Base-by-base conservation (phyloP, 2,888 invertebrate species). In the Trilocha varians region DNA sequence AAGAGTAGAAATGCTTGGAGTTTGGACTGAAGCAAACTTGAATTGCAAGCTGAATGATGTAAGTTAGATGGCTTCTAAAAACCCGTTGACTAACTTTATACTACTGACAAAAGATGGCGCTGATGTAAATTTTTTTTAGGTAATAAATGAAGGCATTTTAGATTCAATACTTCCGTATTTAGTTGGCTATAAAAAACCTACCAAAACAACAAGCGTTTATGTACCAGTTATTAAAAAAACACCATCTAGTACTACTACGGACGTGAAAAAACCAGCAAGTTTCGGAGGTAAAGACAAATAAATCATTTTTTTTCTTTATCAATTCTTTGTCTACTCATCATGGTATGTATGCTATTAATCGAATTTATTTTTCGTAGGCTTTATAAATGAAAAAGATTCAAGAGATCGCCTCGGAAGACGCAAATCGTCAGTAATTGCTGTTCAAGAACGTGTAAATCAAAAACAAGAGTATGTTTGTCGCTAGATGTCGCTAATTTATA, bases 141-240 rank as follows among this genome's bases (percentile, higher is more conserved):
- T 94, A 1, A 87, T 95, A 47, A 91, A 92, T 38, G 95, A 95
- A 78, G 95, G 95, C 9, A 87, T 95, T 45, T 72, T 95, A 38
- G 95, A 95, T 74, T 93, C 94, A 0, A 91, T 95, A 43, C 71
- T 95, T 38, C 93, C 95, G 0, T 93, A 93, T 61, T 87, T 95
- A 50, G 85, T 91, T 11, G 86, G 86, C 4, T 83, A 85, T 45
- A 82, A 77, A 46, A 87, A 85, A 47, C 88, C 90, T 1, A 48
- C 69, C 15, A 90, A 88, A 64, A 78, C 90, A 40, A 68, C 87
- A 47, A 63, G 86, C 50, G 70, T 69, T 17, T 88, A 88, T 40
- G 79, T 86, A 36, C 87, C 89, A 13, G 74, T 87, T 13, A 88
- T 89, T 16, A 89, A 88, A 54, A 89, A 88, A 57, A 52, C 71